phyloP scores from a whole-genome alignment of 2,797 vertebrate genomes.

The Lepilemur septentrionalis region DNA sequence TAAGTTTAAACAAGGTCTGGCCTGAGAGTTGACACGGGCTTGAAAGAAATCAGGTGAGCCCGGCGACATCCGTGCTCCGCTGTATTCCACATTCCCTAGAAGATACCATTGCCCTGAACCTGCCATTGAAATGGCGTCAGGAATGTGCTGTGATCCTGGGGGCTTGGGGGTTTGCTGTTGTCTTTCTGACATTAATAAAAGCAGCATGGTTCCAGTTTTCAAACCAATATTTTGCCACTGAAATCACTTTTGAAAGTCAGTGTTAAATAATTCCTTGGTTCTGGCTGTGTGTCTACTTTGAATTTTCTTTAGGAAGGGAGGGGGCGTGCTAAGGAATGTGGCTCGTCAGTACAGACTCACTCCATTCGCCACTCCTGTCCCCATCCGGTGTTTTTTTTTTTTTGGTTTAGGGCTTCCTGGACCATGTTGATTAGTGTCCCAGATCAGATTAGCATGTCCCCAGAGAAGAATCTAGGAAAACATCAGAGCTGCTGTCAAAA shows the following conservation, averaged over 20 bases:
- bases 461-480: neutral
- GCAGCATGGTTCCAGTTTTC: neutral
- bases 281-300: neutral
- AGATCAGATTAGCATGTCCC: neutral
- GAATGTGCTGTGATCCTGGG: neutral
- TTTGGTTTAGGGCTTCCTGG: neutral
- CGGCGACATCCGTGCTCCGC: too few relatives aligned
- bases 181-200: neutral
- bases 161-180: neutral
- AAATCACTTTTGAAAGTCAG: neutral
- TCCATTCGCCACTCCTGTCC: rapidly evolving
- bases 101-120: neutral
- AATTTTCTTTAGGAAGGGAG: neutral
- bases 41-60: neutral
- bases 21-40: neutral
- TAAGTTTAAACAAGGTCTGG: neutral
- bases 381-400: neutral
- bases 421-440: neutral
- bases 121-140: neutral
- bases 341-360: rapidly evolving
- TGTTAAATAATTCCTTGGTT: neutral
- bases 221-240: neutral
- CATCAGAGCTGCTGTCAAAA: neutral
- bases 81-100: neutral
- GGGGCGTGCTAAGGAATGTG: neutral